Evolutionary conservation across 2,888 invertebrate species (phyloP).

Genomic region (Mayetiola destructor): DNA sequence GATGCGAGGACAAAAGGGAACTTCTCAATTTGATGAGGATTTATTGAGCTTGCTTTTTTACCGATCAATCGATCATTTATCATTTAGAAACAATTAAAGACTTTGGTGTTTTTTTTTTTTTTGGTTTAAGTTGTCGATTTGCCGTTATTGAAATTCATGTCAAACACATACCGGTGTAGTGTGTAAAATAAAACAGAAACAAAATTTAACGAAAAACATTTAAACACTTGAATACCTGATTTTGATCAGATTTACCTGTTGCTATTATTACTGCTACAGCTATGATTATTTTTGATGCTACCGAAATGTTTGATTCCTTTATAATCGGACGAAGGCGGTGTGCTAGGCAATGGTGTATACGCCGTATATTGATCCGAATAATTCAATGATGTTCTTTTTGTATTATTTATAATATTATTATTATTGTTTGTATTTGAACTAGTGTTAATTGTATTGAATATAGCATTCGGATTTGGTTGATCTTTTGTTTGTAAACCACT

Average conservation of each 20-base stretch:
- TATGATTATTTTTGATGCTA: not conserved
- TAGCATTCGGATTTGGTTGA: too few species aligned
- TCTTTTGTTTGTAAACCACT: constrained; percentile 7
- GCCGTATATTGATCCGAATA: constrained; percentile 3
- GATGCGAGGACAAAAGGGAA: too few species aligned
- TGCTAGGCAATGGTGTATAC: constrained; percentile 8
- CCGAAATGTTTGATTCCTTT: constrained; percentile 9
- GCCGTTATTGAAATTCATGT: not conserved
- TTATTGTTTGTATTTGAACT: not conserved
- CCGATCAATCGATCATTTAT: too few species aligned
- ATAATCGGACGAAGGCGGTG: constrained; percentile 7
- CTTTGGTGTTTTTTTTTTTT: too few species aligned
- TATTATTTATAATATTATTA: not conserved
- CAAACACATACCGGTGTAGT: not conserved
- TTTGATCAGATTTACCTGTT: too few species aligned
- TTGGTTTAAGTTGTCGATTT: too few species aligned
- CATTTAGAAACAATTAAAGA: too few species aligned
- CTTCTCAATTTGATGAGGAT: too few species aligned
- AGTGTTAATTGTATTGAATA: not conserved
- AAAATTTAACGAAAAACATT: too few species aligned
- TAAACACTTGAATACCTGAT: too few species aligned
- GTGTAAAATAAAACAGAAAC: too few species aligned
- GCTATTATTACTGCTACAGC: constrained; percentile 9
- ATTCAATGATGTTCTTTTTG: constrained; percentile 4
- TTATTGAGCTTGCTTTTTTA: too few species aligned